phyloP scores from a whole-genome alignment of 1,140 invertebrate species.

The Calliopsis andreniformis region DNA sequence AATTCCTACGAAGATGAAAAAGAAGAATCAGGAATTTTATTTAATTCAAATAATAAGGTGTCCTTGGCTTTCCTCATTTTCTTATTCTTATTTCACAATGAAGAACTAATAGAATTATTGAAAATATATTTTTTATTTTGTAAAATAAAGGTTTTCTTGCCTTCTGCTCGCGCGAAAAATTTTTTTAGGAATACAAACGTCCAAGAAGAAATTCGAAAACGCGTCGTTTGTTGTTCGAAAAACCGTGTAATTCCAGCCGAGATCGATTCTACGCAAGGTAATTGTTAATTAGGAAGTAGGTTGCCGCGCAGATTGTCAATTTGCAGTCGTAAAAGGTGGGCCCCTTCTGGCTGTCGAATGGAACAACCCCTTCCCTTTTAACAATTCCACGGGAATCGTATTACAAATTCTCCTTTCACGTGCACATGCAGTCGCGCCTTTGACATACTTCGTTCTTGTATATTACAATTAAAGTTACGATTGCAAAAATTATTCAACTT shows the following conservation, averaged over 20 bases:
- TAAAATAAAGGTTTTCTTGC: too few species aligned
- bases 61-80: too few species aligned
- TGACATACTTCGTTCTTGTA: background rate
- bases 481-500: too few species aligned
- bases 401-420: conserved; percentile 7
- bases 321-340: conserved; percentile 66
- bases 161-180: too few species aligned
- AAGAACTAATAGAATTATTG: too few species aligned
- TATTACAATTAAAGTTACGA: too few species aligned
- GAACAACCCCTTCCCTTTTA: conserved; percentile 54
- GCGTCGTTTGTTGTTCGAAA: background rate
- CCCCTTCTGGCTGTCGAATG: conserved; percentile 41
- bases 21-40: background rate
- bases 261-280: conserved; percentile 9
- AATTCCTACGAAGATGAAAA: background rate
- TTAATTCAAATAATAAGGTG: too few species aligned
- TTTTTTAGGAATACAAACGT: background rate
- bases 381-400: conserved; percentile 63
- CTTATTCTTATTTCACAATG: too few species aligned
- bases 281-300: conserved; percentile 67
- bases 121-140: too few species aligned
- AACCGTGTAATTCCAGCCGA: background rate
- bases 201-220: background rate
- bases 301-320: conserved; percentile 73
- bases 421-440: background rate